These are phyloP conservation scores for western clawed frog (Xenopus tropicalis) DNA, from an alignment of 2,113 vertebrate species.

Conservation along the genomic window DNA sequence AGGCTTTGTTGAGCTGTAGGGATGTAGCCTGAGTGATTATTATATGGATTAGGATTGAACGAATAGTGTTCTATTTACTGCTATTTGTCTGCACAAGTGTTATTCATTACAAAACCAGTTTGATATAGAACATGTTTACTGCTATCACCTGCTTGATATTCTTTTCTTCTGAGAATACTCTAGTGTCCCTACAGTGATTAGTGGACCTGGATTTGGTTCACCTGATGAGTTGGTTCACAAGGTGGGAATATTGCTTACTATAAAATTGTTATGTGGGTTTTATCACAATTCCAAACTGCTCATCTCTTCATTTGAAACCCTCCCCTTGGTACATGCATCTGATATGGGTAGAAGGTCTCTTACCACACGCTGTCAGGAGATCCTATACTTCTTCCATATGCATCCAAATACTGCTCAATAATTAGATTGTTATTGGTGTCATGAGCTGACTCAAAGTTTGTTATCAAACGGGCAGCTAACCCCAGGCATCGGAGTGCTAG, in stretches of 20 bases:
- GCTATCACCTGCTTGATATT: too few relatives aligned
- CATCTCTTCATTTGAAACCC: not conserved
- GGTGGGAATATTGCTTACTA: not conserved
- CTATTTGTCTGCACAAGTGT: too few relatives aligned
- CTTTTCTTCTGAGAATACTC: too few relatives aligned
- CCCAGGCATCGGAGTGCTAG: slow-evolving; percentile 65
- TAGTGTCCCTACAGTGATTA: too few relatives aligned
- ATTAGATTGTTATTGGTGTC: slow-evolving; percentile 66
- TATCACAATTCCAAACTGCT: not conserved
- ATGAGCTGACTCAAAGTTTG: slow-evolving; percentile 73
- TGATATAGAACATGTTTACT: too few relatives aligned
- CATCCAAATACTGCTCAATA: slow-evolving; percentile 65
- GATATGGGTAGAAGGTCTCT: slow-evolving; percentile 9
- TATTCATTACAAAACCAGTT: too few relatives aligned
- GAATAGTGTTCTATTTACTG: too few relatives aligned
- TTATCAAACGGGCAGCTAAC: slow-evolving; percentile 66
- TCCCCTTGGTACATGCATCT: not conserved
- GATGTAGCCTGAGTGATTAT: too few relatives aligned
- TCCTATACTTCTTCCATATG: slow-evolving; percentile 56
- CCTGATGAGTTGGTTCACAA: too few relatives aligned
- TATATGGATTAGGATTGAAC: too few relatives aligned
- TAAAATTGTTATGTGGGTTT: not conserved
- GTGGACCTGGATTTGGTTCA: too few relatives aligned
- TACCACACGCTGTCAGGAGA: slow-evolving; percentile 66
- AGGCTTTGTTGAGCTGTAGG: too few relatives aligned